Base-by-base conservation (phyloP, 2,888 invertebrate genomes). In the Caenorhabditis doughertyi region DNA sequence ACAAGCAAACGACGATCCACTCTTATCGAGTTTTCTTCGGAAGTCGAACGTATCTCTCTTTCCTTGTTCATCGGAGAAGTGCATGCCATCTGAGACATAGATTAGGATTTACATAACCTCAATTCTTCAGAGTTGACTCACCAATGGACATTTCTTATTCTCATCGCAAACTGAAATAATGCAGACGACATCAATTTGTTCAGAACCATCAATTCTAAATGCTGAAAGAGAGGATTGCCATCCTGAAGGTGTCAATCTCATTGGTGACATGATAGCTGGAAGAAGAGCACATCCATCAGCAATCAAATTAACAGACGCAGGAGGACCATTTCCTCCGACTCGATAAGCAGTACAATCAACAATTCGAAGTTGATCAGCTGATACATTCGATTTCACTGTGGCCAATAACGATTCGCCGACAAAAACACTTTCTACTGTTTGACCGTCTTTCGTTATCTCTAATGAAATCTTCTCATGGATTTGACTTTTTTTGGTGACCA, bases 131-230 rank as follows among this genome's bases (percentile, higher is more conserved):
- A n/a, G n/a, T 13, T 55, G 65, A 55, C 77, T 79, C 42, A 82
- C 83, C 65, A 44, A 49, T 25, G 79, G 72, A 73, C 84, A 84
- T 16, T 76, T 71, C n/a, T 53, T 53, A 44, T 67, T 67, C 2
- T 81, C 62, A 2, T 76, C 73, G 60, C 86, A 86, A 29, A 85
- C 65, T 3, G 80, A 76, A 8, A 85, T 79, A 56, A 86, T 76
- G 51, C 85, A 85, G 1, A 83, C 84, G 29, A 86, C 80, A 62
- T 85, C 84, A 25, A 86, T 79, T 60, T 91, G 90, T 55, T 89
- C 90, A 23, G 87, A 85, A 35, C 91, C 91, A 67, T 91, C 91
- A 47, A 91, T 89, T 67, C 91, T 64, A 72, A 91, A 91, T 3
- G 92, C 91, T 9, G 84, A 87, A n/a, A 91, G 72, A 9, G 89